These are phyloP conservation scores for Sarcophilus harrisii DNA, from an alignment of 2,797 vertebrate genomes.

Conservation along the genomic window DNA sequence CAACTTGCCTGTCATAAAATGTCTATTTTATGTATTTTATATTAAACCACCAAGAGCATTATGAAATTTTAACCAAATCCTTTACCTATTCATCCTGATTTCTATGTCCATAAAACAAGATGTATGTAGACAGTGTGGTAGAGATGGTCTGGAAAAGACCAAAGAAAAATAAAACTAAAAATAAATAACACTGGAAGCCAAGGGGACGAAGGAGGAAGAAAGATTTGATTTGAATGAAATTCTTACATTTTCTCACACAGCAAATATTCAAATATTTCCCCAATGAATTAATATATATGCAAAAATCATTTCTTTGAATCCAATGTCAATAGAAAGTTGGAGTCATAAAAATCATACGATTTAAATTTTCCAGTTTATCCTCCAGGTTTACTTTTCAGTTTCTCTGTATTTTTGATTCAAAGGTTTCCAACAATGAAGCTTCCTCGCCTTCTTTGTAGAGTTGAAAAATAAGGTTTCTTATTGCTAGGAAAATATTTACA, in stretches of 20 bases:
- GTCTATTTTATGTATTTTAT: background rate
- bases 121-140: background rate
- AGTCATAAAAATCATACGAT: background rate
- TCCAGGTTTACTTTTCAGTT: background rate
- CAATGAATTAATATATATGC: background rate
- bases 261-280: background rate
- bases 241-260: background rate
- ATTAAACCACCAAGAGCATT: background rate
- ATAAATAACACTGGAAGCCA: background rate
- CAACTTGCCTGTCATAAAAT: background rate
- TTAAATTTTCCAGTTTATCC: background rate
- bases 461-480: slow-evolving; percentile 6
- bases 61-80: background rate
- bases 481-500: slow-evolving; percentile 3
- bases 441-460: background rate
- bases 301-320: background rate
- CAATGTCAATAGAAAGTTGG: background rate
- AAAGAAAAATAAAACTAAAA: background rate
- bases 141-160: background rate
- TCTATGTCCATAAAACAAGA: background rate
- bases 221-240: background rate
- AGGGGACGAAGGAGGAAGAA: background rate
- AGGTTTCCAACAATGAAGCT: background rate
- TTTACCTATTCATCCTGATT: background rate
- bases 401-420: background rate